Evolutionary conservation across 2,797 vertebrate genomes (phyloP).

Genomic region (Graptemys geographica): DNA sequence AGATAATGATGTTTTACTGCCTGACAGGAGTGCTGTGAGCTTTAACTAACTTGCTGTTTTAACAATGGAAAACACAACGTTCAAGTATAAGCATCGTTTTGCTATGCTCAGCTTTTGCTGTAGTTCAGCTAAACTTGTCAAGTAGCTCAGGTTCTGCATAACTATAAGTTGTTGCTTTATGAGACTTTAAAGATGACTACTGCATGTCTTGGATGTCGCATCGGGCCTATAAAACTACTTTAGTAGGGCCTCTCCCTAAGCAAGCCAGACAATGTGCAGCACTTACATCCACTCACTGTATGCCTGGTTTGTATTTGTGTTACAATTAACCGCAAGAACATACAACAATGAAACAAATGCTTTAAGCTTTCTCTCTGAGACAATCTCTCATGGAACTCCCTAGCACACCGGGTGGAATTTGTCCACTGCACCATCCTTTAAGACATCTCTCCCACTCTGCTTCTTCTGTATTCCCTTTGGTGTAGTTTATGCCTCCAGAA

Average conservation of each 20-base stretch:
- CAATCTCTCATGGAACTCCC: neutral
- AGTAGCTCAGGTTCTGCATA: neutral
- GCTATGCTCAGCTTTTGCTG: too few species aligned
- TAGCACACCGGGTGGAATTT: neutral
- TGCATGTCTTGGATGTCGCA: neutral
- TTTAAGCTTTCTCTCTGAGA: neutral
- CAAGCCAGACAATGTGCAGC: neutral
- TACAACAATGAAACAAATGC: neutral
- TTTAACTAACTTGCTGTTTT: slow-evolving; percentile 65
- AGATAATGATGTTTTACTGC: slow-evolving; percentile 66
- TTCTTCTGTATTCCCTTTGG: neutral
- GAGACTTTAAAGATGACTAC: neutral
- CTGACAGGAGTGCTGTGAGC: slow-evolving; percentile 52
- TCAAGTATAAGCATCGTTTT: neutral
- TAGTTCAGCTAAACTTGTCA: slow-evolving; percentile 4
- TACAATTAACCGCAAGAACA: neutral
- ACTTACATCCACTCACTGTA: neutral
- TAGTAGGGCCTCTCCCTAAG: neutral
- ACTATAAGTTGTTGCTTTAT: neutral
- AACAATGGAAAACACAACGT: slow-evolving; percentile 63
- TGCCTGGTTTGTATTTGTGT: neutral
- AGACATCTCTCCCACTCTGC: accelerated
- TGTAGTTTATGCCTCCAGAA: neutral
- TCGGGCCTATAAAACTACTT: neutral
- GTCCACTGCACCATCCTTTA: neutral